Evolutionary conservation across 2,113 vertebrate genomes (phyloP).

Genomic region (human (Homo sapiens)): DNA sequence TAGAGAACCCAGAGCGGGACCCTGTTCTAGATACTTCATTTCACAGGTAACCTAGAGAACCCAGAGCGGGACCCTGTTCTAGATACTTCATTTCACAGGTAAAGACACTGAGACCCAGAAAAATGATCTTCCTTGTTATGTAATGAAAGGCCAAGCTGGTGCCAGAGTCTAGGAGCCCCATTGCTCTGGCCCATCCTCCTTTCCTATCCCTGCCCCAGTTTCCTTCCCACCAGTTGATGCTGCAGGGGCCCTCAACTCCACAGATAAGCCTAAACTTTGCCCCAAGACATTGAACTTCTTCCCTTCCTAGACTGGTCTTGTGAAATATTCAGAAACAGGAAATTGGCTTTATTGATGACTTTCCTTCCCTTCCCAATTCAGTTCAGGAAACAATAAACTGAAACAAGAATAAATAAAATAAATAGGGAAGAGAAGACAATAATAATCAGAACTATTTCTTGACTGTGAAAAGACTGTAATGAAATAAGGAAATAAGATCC

Average conservation of each 20-base stretch:
- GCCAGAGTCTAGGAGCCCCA: not conserved
- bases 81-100: not conserved
- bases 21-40: not conserved
- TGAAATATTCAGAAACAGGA: not conserved
- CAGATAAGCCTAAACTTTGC: not conserved
- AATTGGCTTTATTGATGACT: not conserved
- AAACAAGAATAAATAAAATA: not conserved
- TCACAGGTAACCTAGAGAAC: not conserved
- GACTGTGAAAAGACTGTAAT: not conserved
- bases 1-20: not conserved
- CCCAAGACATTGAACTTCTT: not conserved
- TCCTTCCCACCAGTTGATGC: not conserved
- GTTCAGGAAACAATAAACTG: not conserved
- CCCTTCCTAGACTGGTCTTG: not conserved
- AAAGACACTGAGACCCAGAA: not conserved
- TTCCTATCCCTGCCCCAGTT: rapidly evolving
- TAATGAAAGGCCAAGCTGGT: not conserved
- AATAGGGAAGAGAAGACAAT: not conserved
- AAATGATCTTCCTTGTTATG: not conserved
- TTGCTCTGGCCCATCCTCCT: no score
- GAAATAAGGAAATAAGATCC: not conserved
- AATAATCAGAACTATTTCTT: not conserved
- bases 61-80: no score
- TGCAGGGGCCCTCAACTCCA: not conserved
- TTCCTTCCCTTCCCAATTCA: not conserved